Evolutionary conservation across 2,113 vertebrate genomes (phyloP), one percentile per base, ranked within the genome.

Genomic region (Cathartes aura): DNA sequence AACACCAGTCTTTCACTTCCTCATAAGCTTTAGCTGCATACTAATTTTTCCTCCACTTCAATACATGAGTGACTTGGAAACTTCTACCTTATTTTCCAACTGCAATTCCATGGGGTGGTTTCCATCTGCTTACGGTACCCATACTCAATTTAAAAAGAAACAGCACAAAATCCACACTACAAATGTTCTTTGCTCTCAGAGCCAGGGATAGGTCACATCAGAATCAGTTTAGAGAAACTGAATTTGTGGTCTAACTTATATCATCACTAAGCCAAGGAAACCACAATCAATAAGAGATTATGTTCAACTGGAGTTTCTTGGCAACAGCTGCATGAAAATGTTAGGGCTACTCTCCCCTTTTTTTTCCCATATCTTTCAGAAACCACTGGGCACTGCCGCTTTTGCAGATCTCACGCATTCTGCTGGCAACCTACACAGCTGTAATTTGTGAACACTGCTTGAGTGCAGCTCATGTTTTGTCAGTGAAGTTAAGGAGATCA

Each of bases 231-330:
- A 84, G 36, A 64, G 17, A 68, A 91, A 70, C 42, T 58, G 43
- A 74, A 78, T 71, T 84, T 91, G 63, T 56, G 50, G 89, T 82
- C 59, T 67, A 83, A 81, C 34, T 60, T 83, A 42, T 40, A 84
- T 66, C 42, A 58, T 47, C 43, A 19, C 68, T 63, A 87, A 84
- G 38, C 56, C 76, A 82, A 84, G 40, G 16, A 85, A 96, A 83
- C 90, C 84, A 62, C 72, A 60, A 64, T 94, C 82, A 43, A 85
- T 85, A 87, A 38, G 26, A 63, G 26, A 38, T 76, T 56, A 43
- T 10, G 11, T 73, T 72, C 12, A 10, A n/a, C 45, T 11, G 3
- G 68, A 88, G 24, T 34, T 82, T 88, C 78, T 91, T 91, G 90
- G 74, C 74, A 73, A 85, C 14, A 75, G 34, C 62, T 73, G 18